phyloP scores from a whole-genome alignment of 2,888 invertebrate genomes.

The Cerceris rybyensis region DNA sequence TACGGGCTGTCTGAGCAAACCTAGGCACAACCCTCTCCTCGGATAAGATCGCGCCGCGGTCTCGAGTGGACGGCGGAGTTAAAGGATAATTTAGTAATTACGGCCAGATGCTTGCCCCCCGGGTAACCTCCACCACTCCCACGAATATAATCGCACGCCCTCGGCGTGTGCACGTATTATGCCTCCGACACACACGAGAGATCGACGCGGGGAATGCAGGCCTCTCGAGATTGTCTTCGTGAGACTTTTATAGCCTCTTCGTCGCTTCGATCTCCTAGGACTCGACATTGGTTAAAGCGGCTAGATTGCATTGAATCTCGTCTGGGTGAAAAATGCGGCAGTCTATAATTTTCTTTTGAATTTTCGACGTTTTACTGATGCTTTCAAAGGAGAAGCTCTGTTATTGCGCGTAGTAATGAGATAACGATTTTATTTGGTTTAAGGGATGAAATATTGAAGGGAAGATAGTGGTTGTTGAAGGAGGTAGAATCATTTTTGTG shows the following conservation, averaged over 20 bases:
- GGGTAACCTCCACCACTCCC: constrained; percentile 65
- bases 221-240: background rate
- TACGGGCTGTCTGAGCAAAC: constrained; percentile 59
- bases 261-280: background rate
- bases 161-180: constrained; percentile 24
- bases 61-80: constrained; percentile 71
- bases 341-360: no score
- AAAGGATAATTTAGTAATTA: constrained; percentile 81
- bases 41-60: constrained; percentile 71
- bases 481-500: no score
- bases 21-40: constrained; percentile 59
- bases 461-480: no score
- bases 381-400: no score
- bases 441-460: no score
- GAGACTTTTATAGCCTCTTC: no score
- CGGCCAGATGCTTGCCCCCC: constrained; percentile 77
- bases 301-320: no score
- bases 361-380: no score
- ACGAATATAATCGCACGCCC: constrained; percentile 52
- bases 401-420: no score
- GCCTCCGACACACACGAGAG: constrained; percentile 19
- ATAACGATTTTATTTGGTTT: no score
- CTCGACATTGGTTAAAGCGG: no score
- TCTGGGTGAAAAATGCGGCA: no score
- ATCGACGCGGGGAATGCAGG: constrained; percentile 5